Base-by-base conservation (phyloP, 2,113 vertebrate species). In the Sprattus sprattus region DNA sequence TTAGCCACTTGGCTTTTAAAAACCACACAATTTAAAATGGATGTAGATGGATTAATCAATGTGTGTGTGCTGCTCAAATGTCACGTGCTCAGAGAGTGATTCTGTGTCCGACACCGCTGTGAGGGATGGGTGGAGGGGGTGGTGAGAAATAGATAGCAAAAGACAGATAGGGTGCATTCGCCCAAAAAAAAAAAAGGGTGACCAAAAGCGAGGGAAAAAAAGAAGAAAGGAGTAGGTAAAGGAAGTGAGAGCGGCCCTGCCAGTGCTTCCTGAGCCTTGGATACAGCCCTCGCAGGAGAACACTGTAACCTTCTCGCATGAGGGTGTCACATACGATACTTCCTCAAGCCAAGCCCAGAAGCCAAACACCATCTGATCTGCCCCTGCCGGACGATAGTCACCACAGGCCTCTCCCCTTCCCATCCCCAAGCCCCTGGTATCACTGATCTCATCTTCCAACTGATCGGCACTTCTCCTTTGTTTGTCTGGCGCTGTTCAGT, bases 291-390 rank as follows among this genome's bases (percentile, higher is more conserved):
- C 86, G 89, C 82, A 85, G 87, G 85, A 89, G 90, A 85, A 90
- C 86, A 2, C 52, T 87, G 89, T 94, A 94, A 92, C 93, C 93
- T 93, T 93, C 93, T 94, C 90, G 71, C 93, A 91, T 92, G 91
- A 92, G 92, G 90, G 91, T 93, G 92, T 93, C 78, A 85, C 92
- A 95, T 92, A 87, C 89, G 93, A 95, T 95, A 95, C 93, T 94
- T 95, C 94, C 94, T 94, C 91, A 93, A 88, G 91, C 90, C 71
- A 78, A 78, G 25, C 85, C 88, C 91, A 86, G 71, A 28, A 91
- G 90, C 92, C 92, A 93, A 93, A 93, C 92, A 93, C 90, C 91
- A 95, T 90, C 90, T 32, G 90, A 95, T 94, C 94, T 89, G 87
- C 64, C 87, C 81, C 47, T 44, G 78, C 71, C 78, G 39, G 82